Evolutionary conservation across 2,113 vertebrate species (phyloP), one percentile per base, ranked within the genome.

Genomic region (Vulpes ferrilata): DNA sequence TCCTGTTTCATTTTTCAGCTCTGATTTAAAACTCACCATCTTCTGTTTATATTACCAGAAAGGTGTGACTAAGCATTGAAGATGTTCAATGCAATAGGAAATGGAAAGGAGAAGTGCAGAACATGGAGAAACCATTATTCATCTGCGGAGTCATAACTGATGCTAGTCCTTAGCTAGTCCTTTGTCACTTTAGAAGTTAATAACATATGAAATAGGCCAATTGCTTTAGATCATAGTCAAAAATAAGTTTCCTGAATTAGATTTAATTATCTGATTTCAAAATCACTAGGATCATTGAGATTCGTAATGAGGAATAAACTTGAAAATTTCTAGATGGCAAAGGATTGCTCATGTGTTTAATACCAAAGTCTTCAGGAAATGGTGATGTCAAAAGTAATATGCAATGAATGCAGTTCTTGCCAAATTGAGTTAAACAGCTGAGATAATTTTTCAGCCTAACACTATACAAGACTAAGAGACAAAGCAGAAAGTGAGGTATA

Each of bases 401-500:
- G 79, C 80, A 65, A 38, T 81, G 81, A 84, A 78, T 67, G 93
- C 43, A 85, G 11, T 69, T 85, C 80, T 95, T 96, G 65, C 57
- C 11, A 69, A 89, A 60, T 13, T 86, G 60, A 76, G n/a, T 74
- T 76, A 92, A 87, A 59, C 2, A 48, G 67, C 62, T 64, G 53
- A 9, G 53, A 9, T 55, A 69, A 3, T 67, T 91, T 88, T 88
- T 91, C 32, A 88, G 48, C 91, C 82, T 90, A 81, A 91, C 5
- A 89, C 60, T 73, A 88, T 59, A 91, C 65, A 43, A 79, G 73
- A 73, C 23, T 53, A 71, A 73, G 62, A 90, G 69, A 65, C 7
- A 71, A 79, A 89, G 78, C 97, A 78, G 51, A 95, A 60, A 85
- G 65, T 86, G 92, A 97, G 71, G 92, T 90, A 87, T 55, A 95